These are phyloP conservation scores for Crocidura indochinensis DNA, from an alignment of 2,797 vertebrate genomes.

Conservation along the genomic window DNA sequence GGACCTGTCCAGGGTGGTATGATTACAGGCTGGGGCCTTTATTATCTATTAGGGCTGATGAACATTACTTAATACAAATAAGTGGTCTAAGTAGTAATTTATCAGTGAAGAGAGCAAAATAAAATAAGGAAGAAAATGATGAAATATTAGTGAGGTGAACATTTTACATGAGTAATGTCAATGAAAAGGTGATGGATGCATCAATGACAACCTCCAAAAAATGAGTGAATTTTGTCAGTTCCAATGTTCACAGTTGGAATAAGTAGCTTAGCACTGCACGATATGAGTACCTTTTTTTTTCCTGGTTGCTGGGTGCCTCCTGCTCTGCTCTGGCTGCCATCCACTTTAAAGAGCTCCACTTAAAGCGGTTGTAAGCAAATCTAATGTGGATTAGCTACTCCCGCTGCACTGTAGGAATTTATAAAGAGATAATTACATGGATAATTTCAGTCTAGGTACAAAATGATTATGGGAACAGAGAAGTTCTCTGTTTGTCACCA, in stretches of 20 bases:
- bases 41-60: background rate
- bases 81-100: background rate
- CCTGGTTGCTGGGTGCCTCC: background rate
- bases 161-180: conserved; percentile 4
- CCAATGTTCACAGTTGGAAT: background rate
- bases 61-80: background rate
- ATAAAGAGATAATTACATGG: background rate
- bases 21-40: too few species aligned
- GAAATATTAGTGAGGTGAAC: background rate
- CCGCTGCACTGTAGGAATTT: background rate
- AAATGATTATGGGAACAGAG: background rate
- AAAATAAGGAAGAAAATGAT: background rate
- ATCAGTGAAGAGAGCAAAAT: background rate
- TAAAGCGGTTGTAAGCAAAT: too few species aligned
- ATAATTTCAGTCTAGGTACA: background rate
- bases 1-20: too few species aligned
- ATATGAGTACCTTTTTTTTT: background rate
- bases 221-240: too few species aligned
- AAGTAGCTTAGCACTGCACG: background rate
- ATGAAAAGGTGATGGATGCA: background rate
- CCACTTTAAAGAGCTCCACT: background rate
- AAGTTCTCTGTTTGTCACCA: background rate
- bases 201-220: background rate
- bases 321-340: background rate
- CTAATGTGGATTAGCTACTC: background rate